Conservation (phyloP, 2,888 invertebrate genomes). For the Brenthis ino region DNA sequence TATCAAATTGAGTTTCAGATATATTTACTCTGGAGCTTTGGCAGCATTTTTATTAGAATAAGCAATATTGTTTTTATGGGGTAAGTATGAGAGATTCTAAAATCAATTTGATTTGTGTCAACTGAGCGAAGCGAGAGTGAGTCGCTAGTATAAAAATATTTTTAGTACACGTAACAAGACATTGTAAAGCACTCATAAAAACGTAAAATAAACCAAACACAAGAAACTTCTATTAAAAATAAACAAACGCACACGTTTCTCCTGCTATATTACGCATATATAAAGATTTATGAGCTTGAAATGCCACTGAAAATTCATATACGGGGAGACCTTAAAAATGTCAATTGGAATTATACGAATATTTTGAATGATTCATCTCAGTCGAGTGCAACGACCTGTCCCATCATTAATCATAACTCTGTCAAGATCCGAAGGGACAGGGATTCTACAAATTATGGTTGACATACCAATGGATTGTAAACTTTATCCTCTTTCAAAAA, state of each 20-base stretch:
- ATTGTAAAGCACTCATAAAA: too few relatives aligned
- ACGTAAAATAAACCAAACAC: too few relatives aligned
- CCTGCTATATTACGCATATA: background rate
- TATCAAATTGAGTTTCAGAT: too few relatives aligned
- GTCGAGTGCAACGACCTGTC: conserved; percentile 43
- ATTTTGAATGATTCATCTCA: conserved; percentile 41
- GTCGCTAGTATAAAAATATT: too few relatives aligned
- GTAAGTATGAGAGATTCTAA: too few relatives aligned
- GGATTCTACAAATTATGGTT: conserved; percentile 35
- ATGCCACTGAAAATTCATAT: conserved; percentile 13
- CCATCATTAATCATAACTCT: conserved; percentile 45
- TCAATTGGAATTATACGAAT: conserved; percentile 42
- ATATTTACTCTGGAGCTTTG: too few relatives aligned
- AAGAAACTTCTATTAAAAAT: conserved; percentile 2
- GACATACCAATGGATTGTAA: conserved; percentile 15
- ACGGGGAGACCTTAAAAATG: conserved; percentile 27
- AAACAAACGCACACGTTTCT: conserved; percentile 1
- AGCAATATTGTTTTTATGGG: too few relatives aligned
- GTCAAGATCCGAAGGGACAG: conserved; percentile 44
- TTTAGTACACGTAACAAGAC: too few relatives aligned
- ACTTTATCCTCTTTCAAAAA: conserved; percentile 16
- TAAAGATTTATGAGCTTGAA: conserved; percentile 1
- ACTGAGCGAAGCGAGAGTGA: too few relatives aligned
- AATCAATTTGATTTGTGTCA: too few relatives aligned
- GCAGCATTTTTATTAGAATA: too few relatives aligned